Conservation (phyloP, 1,140 invertebrate genomes). For the Anadara kagoshimensis region DNA sequence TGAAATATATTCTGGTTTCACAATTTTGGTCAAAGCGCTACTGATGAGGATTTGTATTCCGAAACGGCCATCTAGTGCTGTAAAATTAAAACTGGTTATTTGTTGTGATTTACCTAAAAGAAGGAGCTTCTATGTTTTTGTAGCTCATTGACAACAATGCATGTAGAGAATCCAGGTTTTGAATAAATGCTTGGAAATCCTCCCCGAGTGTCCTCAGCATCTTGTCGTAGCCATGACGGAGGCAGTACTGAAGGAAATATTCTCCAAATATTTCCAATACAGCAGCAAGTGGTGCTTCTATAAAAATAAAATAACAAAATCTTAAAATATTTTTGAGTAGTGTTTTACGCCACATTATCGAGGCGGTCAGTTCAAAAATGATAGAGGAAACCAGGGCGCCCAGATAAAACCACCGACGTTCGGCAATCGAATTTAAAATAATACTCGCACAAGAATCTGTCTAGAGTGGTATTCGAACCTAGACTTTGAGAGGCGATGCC, state of each 20-base stretch:
- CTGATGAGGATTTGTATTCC: too few species aligned
- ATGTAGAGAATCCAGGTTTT: conserved; percentile 72
- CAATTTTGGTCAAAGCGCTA: too few species aligned
- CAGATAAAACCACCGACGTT: too few species aligned
- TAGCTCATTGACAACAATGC: conserved; percentile 66
- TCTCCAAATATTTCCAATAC: conserved; percentile 71
- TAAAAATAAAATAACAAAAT: conserved; percentile 13
- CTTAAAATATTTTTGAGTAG: neutral
- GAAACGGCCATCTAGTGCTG: too few species aligned
- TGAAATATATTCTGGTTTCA: too few species aligned
- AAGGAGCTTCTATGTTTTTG: conserved; percentile 68
- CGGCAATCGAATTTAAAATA: too few species aligned
- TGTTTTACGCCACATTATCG: neutral
- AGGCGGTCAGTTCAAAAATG: too few species aligned
- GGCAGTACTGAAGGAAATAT: conserved; percentile 70
- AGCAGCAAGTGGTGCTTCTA: conserved; percentile 56
- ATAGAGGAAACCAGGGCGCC: too few species aligned
- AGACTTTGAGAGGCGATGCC: too few species aligned
- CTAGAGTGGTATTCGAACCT: too few species aligned
- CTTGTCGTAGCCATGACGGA: conserved; percentile 70
- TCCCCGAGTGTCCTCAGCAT: conserved; percentile 70
- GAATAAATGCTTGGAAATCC: conserved; percentile 67
- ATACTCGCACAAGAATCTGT: too few species aligned
- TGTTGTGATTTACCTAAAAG: conserved; percentile 71
- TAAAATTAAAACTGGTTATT: too few species aligned